Percentiles rank a stretch among this genome's conserved stretches.
These are phyloP conservation scores for Meloe dianella DNA, from an alignment of 2,888 invertebrate genomes.

Conservation along the genomic window DNA sequence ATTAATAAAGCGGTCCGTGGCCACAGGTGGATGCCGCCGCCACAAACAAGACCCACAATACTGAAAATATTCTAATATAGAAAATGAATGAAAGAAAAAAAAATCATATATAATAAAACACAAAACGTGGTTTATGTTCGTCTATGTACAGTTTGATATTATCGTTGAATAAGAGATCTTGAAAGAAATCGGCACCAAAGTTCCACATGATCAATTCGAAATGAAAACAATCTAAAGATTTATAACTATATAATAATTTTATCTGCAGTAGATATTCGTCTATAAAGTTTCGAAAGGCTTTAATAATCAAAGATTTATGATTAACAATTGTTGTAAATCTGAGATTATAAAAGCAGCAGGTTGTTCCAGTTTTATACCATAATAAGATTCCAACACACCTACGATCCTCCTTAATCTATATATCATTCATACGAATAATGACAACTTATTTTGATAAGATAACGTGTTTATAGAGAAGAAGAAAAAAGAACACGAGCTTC, in stretches of 20 bases:
- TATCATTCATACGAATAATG: conserved; percentile 40
- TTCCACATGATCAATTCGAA: conserved; percentile 44
- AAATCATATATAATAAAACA: neutral
- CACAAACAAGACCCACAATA: neutral
- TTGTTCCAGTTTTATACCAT: conserved; percentile 45
- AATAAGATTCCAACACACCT: conserved; percentile 49
- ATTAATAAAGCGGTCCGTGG: neutral
- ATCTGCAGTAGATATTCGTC: conserved; percentile 44
- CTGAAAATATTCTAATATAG: neutral
- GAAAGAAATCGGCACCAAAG: conserved; percentile 12
- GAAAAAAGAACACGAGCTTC: neutral
- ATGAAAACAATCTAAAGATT: conserved; percentile 48
- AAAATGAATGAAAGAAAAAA: no score
- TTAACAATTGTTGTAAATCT: conserved; percentile 43
- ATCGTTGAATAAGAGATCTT: conserved; percentile 6
- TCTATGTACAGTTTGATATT: neutral
- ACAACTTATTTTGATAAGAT: conserved; percentile 44
- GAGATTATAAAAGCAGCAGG: conserved; percentile 49
- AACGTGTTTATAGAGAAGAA: conserved; percentile 4
- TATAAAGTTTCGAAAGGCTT: conserved; percentile 48
- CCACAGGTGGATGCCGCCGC: neutral
- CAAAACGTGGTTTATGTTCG: neutral
- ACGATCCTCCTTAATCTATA: conserved; percentile 36
- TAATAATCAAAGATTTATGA: conserved; percentile 49
- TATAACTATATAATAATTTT: conserved; percentile 52